Percentiles rank a stretch among this genome's conserved stretches.
Evolutionary conservation across 2,797 vertebrate genomes (phyloP).

Genomic region (Silurus lanzhouensis): DNA sequence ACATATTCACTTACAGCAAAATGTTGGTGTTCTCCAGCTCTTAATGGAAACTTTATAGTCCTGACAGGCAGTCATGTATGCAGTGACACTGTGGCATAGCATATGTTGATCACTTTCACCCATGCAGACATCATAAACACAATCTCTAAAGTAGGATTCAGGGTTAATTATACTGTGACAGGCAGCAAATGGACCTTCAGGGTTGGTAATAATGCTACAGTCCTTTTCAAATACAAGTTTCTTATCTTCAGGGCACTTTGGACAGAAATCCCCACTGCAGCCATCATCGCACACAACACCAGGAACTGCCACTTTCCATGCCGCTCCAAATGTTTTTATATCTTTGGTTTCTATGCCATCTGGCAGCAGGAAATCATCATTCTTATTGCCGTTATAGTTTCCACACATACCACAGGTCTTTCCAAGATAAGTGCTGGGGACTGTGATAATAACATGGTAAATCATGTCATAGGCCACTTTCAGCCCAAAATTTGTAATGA

Average conservation of each 20-base stretch:
- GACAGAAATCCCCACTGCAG: conserved; percentile 49
- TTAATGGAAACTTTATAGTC: conserved; percentile 51
- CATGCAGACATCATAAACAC: conserved; percentile 75
- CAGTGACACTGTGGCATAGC: conserved; percentile 62
- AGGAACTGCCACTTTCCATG: conserved; percentile 45
- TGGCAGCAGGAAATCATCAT: conserved; percentile 71
- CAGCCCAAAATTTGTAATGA: conserved; percentile 74
- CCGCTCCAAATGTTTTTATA: conserved; percentile 50
- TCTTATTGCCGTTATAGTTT: conserved; percentile 70
- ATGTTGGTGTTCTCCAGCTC: conserved; percentile 69
- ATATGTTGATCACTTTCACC: conserved; percentile 59
- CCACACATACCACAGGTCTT: conserved; percentile 78
- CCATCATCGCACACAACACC: conserved; percentile 44
- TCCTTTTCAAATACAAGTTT: conserved; percentile 60
- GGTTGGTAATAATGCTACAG: conserved; percentile 72
- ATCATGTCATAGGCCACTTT: conserved; percentile 77
- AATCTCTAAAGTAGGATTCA: conserved; percentile 60
- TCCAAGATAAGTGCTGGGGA: conserved; percentile 61
- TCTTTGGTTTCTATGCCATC: conserved; percentile 61
- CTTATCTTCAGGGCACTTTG: conserved; percentile 43
- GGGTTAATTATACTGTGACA: conserved; percentile 72
- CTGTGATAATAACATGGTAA: conserved; percentile 64
- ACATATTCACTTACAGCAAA: conserved; percentile 67
- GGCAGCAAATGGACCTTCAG: conserved; percentile 68
- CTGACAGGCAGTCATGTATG: conserved; percentile 74